These are phyloP conservation scores for Aurelia aurita DNA, from an alignment of 30 jellyfish, hydroid and myxozoan species.

Conservation along the genomic window DNA sequence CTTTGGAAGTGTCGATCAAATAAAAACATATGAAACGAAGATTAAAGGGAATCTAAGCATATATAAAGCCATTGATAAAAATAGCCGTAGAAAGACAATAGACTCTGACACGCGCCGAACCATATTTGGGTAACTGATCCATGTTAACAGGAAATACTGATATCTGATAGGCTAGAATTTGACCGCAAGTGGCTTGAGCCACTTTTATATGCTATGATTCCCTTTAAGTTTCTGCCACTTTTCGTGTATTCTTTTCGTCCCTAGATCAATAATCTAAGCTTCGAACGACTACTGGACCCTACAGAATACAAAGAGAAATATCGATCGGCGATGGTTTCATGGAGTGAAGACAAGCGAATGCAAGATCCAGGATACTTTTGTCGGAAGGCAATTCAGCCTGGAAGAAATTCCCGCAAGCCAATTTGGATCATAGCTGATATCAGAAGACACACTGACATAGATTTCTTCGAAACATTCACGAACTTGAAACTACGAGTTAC, in stretches of 20 bases:
- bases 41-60: too few species aligned
- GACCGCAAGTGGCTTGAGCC: too few species aligned
- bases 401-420: constrained; percentile 7
- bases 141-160: too few species aligned
- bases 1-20: too few species aligned
- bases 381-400: constrained; percentile 43
- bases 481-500: constrained; percentile 37
- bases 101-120: too few species aligned
- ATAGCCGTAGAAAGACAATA: too few species aligned
- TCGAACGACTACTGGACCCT: constrained; percentile 74
- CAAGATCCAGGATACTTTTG: constrained; percentile 73
- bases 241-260: not conserved
- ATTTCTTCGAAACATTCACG: constrained; percentile 48
- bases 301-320: constrained; percentile 78
- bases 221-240: too few species aligned
- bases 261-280: constrained; percentile 45
- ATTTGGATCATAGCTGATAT: constrained; percentile 86
- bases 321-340: constrained; percentile 78
- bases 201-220: too few species aligned
- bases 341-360: constrained; percentile 86
- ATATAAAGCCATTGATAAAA: too few species aligned
- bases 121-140: too few species aligned
- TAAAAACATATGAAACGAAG: too few species aligned
- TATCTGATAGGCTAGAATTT: too few species aligned
- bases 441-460: constrained; percentile 74